Evolutionary conservation across 53 echinoderm and acorn worm species (phyloP).

Genomic region (Echinometra lucunter): DNA sequence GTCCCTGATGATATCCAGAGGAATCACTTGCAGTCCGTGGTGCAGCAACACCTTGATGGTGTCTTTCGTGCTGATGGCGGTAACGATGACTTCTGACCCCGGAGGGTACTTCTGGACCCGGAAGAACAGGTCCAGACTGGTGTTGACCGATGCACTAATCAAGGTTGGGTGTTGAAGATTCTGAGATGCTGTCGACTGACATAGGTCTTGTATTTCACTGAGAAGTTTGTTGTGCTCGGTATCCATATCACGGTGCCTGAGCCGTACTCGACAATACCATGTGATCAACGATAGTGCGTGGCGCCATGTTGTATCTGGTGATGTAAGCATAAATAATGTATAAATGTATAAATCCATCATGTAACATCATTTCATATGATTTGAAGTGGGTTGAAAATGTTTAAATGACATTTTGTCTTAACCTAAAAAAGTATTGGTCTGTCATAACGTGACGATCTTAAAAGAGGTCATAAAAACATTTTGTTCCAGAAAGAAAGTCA

Average conservation of each 20-base stretch:
- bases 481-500: no score
- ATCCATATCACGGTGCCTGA: background rate
- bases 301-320: conserved; percentile 70
- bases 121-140: conserved; percentile 89
- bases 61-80: conserved; percentile 86
- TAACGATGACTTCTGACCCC: conserved; percentile 90
- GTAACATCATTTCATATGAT: no score
- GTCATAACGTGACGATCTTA: no score
- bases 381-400: no score
- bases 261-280: conserved; percentile 10
- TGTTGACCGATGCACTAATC: conserved; percentile 84
- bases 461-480: no score
- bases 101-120: conserved; percentile 90
- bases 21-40: conserved; percentile 86
- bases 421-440: no score
- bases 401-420: no score
- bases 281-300: conserved; percentile 58
- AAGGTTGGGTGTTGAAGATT: conserved; percentile 68
- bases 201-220: conserved; percentile 61
- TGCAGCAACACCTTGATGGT: conserved; percentile 78
- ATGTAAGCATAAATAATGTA: background rate
- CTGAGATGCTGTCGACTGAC: conserved; percentile 27
- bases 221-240: conserved; percentile 25
- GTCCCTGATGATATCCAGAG: conserved; percentile 80
- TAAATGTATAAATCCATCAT: background rate